These are phyloP conservation scores for Aplidium turbinatum DNA, from an alignment of 23 tunicate genomes.

Conservation along the genomic window DNA sequence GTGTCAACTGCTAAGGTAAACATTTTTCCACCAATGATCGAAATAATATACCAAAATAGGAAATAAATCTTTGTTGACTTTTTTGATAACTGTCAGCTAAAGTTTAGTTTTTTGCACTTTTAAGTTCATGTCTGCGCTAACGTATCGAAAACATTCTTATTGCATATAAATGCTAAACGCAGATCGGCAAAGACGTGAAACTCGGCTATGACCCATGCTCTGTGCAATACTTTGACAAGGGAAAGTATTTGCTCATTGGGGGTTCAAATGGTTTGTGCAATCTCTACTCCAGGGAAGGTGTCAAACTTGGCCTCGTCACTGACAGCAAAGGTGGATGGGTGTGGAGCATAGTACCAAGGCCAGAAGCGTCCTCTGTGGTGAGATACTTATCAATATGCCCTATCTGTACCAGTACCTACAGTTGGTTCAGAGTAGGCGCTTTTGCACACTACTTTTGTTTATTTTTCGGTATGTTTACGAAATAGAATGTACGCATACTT, in stretches of 20 bases:
- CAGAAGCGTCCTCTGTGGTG: conserved; percentile 59
- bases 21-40: too few species aligned
- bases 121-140: too few species aligned
- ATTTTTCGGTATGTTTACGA: too few species aligned
- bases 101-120: background rate
- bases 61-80: background rate
- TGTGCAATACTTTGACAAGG: conserved; percentile 59
- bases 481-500: too few species aligned
- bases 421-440: too few species aligned
- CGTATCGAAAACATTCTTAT: background rate
- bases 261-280: conserved; percentile 66
- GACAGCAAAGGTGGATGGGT: conserved; percentile 80
- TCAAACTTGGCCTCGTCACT: conserved; percentile 53
- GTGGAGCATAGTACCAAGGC: conserved; percentile 80
- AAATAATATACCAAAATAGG: too few species aligned
- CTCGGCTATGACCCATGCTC: conserved; percentile 86
- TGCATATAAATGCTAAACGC: background rate
- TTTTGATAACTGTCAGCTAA: background rate
- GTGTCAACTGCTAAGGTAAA: too few species aligned
- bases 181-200: conserved; percentile 93
- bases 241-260: conserved; percentile 80
- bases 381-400: too few species aligned
- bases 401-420: too few species aligned
- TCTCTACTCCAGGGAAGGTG: conserved; percentile 77
- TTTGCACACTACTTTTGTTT: too few species aligned